Evolutionary conservation across 2,113 vertebrate species (phyloP).

Genomic region (Delphinapterus leucas): DNA sequence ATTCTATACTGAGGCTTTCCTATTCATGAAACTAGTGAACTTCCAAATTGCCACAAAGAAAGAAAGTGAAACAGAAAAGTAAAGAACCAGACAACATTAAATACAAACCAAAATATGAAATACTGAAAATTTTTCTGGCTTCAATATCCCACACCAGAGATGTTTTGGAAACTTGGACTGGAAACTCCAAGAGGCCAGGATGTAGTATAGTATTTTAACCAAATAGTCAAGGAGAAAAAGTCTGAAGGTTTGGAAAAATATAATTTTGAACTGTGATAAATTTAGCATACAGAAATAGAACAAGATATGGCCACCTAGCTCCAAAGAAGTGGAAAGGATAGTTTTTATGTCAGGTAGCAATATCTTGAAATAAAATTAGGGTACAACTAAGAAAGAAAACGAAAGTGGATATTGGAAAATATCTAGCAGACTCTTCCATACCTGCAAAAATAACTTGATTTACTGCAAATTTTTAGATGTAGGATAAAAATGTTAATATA

Average conservation of each 20-base stretch:
- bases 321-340: neutral
- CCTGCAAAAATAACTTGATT: neutral
- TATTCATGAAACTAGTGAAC: neutral
- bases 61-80: constrained; percentile 2
- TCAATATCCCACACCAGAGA: neutral
- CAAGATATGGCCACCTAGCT: neutral
- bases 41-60: neutral
- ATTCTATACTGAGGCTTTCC: neutral
- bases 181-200: neutral
- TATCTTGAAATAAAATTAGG: neutral
- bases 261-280: neutral
- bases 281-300: neutral
- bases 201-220: neutral
- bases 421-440: neutral
- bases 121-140: neutral
- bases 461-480: neutral
- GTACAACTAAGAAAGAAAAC: neutral
- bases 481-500: neutral
- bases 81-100: neutral
- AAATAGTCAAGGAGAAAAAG: neutral
- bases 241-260: neutral
- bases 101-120: neutral
- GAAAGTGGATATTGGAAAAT: neutral
- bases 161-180: neutral
- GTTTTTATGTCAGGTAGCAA: neutral